Evolutionary conservation across 1,140 invertebrate species (phyloP), one percentile per base, ranked within the genome.

Genomic region (Drosophila triauraria): DNA sequence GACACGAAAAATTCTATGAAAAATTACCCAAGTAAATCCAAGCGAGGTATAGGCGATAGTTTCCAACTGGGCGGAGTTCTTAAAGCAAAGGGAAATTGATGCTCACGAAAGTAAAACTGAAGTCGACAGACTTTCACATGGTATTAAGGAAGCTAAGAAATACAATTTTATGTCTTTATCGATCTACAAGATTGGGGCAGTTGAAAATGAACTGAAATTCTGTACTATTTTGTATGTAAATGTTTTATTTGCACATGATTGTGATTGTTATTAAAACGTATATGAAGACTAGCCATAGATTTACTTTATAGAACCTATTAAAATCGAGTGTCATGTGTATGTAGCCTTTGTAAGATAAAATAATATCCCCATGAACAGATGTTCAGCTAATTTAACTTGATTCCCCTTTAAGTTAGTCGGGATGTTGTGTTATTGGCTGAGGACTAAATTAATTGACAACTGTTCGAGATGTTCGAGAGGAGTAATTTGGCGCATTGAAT

Each of bases 1-100:
- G 75, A 63, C 82, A 84, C 61, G 77, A 63, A 69, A 86, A 82
- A 75, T 54, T 69, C 53, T 62, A 63, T 78, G 82, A 85, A 75
- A 85, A 85, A 81, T 84, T 84, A 69, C 61, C 54, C 51, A 42
- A 72, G 44, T 54, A 80, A 72, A 80, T 84, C 64, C 62, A 59
- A 32, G 64, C 65, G 63, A 78, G 63, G 71, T 74, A 61, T 65
- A 48, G 70, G 42, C 74, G 25, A 77, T 77, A 68, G 75, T 76
- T 76, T 75, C 20, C 30, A 15, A 54, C 48, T 8, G 40, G n/a
- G 25, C 25, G 20, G 30, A 43, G 62, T 43, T 53, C 43, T 82
- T 62, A 67, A 74, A 58, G 63, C 30, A 20, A 54, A 13, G 13
- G 47, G 9, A 42, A 43, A 44, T 46, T 46, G 10, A 20, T 30